A percentile compares a stretch with the other conserved stretches of the same genome.
Conservation (phyloP, 2,797 vertebrate species). For the Peromyscus eremicus region DNA sequence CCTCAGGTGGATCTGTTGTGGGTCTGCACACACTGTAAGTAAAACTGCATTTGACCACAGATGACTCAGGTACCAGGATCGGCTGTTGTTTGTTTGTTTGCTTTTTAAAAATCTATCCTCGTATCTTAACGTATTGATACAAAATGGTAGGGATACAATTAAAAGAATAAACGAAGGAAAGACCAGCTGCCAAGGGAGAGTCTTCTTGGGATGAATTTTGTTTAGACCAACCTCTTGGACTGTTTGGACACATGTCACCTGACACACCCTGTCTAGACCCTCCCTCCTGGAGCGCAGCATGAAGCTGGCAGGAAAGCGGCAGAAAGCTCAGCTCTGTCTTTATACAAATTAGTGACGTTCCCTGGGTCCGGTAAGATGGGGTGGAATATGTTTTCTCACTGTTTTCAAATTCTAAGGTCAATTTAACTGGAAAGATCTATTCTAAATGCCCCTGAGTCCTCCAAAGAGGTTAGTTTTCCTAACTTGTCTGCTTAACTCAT, state of each 20-base stretch:
- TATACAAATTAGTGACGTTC: not conserved
- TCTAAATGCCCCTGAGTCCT: not conserved
- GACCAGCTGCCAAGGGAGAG: not conserved
- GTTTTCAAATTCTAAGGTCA: not conserved
- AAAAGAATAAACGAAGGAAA: not conserved
- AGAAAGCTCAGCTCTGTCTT: slow-evolving; percentile 7
- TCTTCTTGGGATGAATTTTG: not conserved
- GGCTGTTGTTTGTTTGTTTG: not conserved
- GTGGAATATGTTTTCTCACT: not conserved
- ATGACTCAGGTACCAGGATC: too few relatives aligned
- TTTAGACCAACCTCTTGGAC: slow-evolving; percentile 42
- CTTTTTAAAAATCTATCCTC: not conserved
- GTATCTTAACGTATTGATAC: not conserved
- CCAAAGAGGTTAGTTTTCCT: not conserved
- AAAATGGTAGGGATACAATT: not conserved
- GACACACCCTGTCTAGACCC: slow-evolving; percentile 25
- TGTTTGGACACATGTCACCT: slow-evolving; percentile 28
- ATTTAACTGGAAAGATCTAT: not conserved
- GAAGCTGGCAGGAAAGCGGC: not conserved
- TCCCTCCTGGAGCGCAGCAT: not conserved
- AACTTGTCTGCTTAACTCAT: not conserved
- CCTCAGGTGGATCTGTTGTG: not conserved
- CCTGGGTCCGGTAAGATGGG: rapidly evolving
- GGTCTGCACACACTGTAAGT: not conserved
- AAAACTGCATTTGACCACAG: not conserved